Percentiles rank a stretch among this genome's conserved stretches.
Conservation (phyloP, 2,113 vertebrate species). For the Thinocorus orbignyianus region DNA sequence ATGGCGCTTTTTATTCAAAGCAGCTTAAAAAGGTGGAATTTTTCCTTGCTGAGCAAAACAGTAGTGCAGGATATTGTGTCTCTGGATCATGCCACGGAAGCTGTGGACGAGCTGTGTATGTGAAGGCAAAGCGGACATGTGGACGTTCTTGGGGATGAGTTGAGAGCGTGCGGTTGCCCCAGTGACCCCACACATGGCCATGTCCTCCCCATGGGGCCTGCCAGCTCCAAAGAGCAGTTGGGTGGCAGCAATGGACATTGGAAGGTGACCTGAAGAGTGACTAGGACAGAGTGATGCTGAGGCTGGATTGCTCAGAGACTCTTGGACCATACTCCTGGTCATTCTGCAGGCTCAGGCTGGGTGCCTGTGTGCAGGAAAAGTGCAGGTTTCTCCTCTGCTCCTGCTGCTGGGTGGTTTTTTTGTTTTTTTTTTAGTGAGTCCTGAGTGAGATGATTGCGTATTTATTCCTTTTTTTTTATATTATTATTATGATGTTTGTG, state of each 20-base stretch:
- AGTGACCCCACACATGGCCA: accelerated
- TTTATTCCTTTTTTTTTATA: background rate
- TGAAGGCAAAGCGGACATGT: accelerated
- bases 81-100: background rate
- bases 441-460: accelerated
- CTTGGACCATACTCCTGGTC: accelerated
- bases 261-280: background rate
- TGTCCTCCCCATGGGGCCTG: accelerated
- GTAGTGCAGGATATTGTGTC: background rate
- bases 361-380: background rate
- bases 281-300: background rate
- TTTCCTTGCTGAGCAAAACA: background rate
- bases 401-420: background rate
- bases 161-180: accelerated
- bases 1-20: background rate
- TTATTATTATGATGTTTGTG: background rate
- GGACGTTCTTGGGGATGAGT: accelerated
- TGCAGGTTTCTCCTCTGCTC: background rate
- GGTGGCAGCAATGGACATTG: background rate
- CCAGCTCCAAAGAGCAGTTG: background rate
- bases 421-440: background rate
- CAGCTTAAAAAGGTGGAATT: background rate
- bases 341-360: accelerated
- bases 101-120: background rate
- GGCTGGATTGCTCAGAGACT: background rate